Base-by-base conservation (phyloP, 1,140 invertebrate species). In the Papilio polytes region DNA sequence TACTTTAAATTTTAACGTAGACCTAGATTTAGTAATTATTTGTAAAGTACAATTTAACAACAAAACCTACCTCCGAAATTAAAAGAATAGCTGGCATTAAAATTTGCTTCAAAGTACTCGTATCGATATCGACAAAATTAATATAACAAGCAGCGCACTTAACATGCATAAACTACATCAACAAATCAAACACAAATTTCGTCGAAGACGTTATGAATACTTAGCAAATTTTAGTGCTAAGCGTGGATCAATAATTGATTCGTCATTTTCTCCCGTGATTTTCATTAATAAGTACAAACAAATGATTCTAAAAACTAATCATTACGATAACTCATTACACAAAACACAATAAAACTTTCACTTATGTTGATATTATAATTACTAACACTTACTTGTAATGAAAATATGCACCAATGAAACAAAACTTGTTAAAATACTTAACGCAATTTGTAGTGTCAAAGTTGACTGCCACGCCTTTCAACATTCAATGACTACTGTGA, bases 401-500 rank as follows among this genome's bases (percentile, higher is more conserved):
- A 70, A 70, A 70, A 36, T 70, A n/a, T 70, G 13, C 63, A 70
- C 63, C 1, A 70, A 70, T 10, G 0, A 70, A 18, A 70, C 22
- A 31, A 36, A 70, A 70, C 22, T 70, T 18, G 12, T 31, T 31
- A 70, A 70, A 31, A 70, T 36, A 4, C 15, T 31, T 4, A 31
- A 31, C 63, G 26, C 26, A 31, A 66, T 66, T 31, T 63, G 22
- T 36, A 70, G 63, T 70, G 63, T 70, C 63, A 70, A 70, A 70
- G 63, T 31, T 70, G 26, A 36, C 22, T 70, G 20, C 63, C 63
- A 31, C 63, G 63, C 22, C 59, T 70, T 70, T 12, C 22, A n/a
- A n/a, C 26, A 31, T 26, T 15, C 63, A 70, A 12, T 70, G 63
- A 56, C 22, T 31, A 70, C 63, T 26, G 26, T 36, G 13, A 31